phyloP scores from a whole-genome alignment of 64 coral and sea anemone genomes.

The Porites lutea region DNA sequence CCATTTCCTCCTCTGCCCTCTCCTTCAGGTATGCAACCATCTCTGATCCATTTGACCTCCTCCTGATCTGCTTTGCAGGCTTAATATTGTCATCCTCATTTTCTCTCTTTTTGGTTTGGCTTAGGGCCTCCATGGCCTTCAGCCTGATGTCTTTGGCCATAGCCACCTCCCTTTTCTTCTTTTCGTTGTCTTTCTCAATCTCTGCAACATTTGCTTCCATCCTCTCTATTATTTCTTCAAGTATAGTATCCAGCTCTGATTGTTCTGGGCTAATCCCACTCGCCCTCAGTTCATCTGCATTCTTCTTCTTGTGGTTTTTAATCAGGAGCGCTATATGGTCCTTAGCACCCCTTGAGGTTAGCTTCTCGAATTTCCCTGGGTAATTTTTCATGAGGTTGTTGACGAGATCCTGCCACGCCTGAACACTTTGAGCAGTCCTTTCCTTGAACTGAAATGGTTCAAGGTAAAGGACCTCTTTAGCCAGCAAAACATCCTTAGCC shows the following conservation, averaged over 20 bases:
- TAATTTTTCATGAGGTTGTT: constrained; percentile 40
- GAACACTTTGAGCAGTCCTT: constrained; percentile 56
- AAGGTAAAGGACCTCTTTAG: constrained; percentile 55
- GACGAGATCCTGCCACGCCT: constrained; percentile 46
- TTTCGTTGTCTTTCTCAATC: constrained; percentile 67
- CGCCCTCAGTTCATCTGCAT: constrained; percentile 59
- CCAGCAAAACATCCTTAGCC: constrained; percentile 51
- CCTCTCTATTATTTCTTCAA: constrained; percentile 54
- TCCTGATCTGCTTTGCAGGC: constrained; percentile 48
- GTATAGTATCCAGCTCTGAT: constrained; percentile 31
- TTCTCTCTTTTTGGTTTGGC: constrained; percentile 62
- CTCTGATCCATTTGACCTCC: constrained; percentile 33
- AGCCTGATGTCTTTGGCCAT: constrained; percentile 48
- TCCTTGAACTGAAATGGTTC: constrained; percentile 67
- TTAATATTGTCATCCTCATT: constrained; percentile 43
- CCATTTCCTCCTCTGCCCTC: constrained; percentile 61
- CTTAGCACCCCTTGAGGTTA: no score
- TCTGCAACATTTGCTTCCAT: constrained; percentile 49
- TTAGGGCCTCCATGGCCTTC: no score
- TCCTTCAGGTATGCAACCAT: constrained; percentile 51
- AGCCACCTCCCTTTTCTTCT: constrained; percentile 56
- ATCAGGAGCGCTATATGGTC: constrained; percentile 59
- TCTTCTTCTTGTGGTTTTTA: constrained; percentile 51
- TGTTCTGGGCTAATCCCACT: constrained; percentile 58
- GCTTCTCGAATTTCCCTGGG: constrained; percentile 33